Percentiles rank a stretch among this genome's conserved stretches.
phyloP scores from a whole-genome alignment of 2,888 invertebrate species.

The Rhingia campestris region DNA sequence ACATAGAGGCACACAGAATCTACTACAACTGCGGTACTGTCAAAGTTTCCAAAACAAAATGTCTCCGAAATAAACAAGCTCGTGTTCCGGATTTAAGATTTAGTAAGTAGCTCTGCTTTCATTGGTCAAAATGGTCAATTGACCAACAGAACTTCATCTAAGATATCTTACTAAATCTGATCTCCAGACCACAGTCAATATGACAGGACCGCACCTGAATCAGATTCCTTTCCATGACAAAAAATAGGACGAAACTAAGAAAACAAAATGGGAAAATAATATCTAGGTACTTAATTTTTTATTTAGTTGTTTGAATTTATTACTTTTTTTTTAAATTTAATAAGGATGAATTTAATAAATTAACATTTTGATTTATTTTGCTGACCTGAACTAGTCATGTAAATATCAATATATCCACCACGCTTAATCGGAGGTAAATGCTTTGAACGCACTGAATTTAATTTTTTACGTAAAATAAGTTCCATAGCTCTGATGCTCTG shows the following conservation, averaged over 20 bases:
- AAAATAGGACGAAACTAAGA: not conserved
- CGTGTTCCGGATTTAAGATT: no score
- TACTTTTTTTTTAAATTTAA: slow-evolving; percentile 11
- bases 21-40: no score
- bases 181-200: no score
- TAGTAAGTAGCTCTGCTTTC: no score
- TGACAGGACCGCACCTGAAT: no score
- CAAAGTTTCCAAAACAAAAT: no score
- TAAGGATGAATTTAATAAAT: slow-evolving; percentile 45
- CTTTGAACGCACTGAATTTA: slow-evolving; percentile 90
- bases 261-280: slow-evolving; percentile 7
- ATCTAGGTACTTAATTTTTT: slow-evolving; percentile 10
- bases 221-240: not conserved
- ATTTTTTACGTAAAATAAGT: slow-evolving; percentile 87
- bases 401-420: slow-evolving; percentile 92
- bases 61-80: no score
- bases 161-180: no score
- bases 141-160: no score
- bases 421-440: slow-evolving; percentile 91
- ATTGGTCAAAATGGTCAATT: no score
- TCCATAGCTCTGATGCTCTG: slow-evolving; percentile 90
- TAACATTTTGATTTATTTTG: slow-evolving; percentile 62
- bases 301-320: slow-evolving; percentile 48
- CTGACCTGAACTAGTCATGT: slow-evolving; percentile 94
- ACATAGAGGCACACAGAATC: no score